Percentiles rank a stretch among this genome's conserved stretches.
These are phyloP conservation scores for Sigmodon hispidus DNA, from an alignment of 2,113 vertebrate genomes.

Conservation along the genomic window DNA sequence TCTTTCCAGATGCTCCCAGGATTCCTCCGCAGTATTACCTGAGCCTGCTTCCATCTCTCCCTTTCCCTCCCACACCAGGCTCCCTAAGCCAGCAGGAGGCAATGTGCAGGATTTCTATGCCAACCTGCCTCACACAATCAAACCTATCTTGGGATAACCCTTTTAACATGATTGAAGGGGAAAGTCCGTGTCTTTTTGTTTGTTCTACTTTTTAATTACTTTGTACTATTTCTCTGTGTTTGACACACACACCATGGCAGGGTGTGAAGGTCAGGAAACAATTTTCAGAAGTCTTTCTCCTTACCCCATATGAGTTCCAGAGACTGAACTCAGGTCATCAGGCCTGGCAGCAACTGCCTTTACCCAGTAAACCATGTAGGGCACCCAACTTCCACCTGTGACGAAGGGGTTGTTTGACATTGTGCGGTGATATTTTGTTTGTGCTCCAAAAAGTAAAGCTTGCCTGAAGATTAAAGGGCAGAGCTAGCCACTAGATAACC, in stretches of 20 bases:
- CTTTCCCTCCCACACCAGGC: neutral
- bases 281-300: no score
- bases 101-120: neutral
- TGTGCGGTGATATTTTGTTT: no score
- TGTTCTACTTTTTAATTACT: neutral
- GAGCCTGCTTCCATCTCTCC: neutral
- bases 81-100: neutral
- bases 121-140: conserved; percentile 18
- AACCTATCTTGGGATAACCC: neutral
- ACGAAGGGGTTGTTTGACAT: neutral
- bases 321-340: neutral
- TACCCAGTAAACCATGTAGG: neutral
- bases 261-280: neutral
- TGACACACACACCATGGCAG: no score
- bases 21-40: neutral
- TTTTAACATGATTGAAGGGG: neutral
- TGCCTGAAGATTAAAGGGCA: no score
- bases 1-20: fast-evolving
- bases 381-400: no score
- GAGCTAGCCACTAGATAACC: no score
- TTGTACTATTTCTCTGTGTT: neutral
- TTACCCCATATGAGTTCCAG: no score
- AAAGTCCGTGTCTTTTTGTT: neutral
- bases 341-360: neutral
- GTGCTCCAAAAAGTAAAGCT: no score